Conservation (phyloP, 1,140 invertebrate genomes). For the Bombus impatiens region DNA sequence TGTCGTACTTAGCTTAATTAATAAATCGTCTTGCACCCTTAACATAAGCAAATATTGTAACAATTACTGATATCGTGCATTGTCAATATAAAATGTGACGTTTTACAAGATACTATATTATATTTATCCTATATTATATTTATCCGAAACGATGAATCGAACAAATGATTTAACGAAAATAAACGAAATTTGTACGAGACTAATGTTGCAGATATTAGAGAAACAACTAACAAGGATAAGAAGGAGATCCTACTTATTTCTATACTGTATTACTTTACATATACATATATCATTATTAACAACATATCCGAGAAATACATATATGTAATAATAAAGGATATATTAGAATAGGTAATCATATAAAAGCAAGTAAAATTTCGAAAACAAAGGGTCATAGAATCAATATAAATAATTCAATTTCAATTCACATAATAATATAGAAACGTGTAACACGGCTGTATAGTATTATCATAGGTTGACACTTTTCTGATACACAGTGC, state of each 20-base stretch:
- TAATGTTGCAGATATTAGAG: not conserved
- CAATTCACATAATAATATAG: not conserved
- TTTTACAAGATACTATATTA: not conserved
- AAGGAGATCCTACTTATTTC: not conserved
- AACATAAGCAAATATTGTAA: not conserved
- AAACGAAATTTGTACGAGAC: not conserved
- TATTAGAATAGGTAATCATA: not conserved
- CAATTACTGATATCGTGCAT: not conserved
- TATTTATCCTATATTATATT: not conserved
- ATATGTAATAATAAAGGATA: not conserved
- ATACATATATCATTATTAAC: not conserved
- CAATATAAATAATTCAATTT: not conserved
- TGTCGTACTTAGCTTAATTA: not conserved
- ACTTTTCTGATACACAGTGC: not conserved
- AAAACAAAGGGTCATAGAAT: not conserved
- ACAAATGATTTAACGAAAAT: not conserved
- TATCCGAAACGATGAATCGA: not conserved
- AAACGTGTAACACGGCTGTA: not conserved
- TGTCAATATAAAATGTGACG: too few relatives aligned
- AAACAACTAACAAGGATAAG: not conserved
- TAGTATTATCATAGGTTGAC: not conserved
- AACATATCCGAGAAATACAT: not conserved
- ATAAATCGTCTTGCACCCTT: not conserved
- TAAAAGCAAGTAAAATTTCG: not conserved
- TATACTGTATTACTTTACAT: not conserved